Base-by-base conservation (phyloP, 1,140 invertebrate species). In the Cyclargus thomasi region DNA sequence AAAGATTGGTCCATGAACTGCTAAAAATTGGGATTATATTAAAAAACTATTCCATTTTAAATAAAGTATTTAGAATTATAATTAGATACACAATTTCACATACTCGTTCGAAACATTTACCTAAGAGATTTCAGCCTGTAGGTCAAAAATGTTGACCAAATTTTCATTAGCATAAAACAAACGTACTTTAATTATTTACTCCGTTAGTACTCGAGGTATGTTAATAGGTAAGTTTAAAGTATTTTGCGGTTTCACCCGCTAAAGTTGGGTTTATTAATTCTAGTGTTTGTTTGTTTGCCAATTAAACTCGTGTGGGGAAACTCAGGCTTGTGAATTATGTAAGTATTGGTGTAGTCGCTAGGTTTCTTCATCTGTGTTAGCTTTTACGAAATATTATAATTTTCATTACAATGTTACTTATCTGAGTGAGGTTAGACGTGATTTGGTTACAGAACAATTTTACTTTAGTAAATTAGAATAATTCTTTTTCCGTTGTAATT, bases 251-350 rank as follows among this genome's bases (percentile, higher is more conserved):
- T 47, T 47, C 39, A 4, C 39, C 8, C 39, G 39, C 39, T 47
- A 11, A 16, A 47, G 17, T 59, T 21, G 18, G 18, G 17, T 18
- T 59, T 59, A 59, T 59, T 20, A 59, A 59, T 59, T 55, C 18
- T 59, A 59, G 18, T 21, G 20, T 59, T 59, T 21, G 55, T 59
- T 59, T 20, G 55, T 59, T 59, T 59, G 20, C 18, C 55, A 59
- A 59, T 59, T 20, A 20, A 59, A 20, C 20, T 21, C 8, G 20
- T 59, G 18, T 21, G 55, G 55, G 18, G 55, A 59, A 59, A 59
- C 55, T 21, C 14, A 14, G 39, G 11, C 29, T 29, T 14, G 39
- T 47, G 14, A 47, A 47, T 47, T 47, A 47, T 47, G 39, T 47
- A 47, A 47, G 8, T 16, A 47, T 47, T 47, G 39, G 39, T 47